These are phyloP conservation scores for Paramormyrops hopkinsi DNA, from an alignment of 2,797 vertebrate genomes.

Conservation along the genomic window DNA sequence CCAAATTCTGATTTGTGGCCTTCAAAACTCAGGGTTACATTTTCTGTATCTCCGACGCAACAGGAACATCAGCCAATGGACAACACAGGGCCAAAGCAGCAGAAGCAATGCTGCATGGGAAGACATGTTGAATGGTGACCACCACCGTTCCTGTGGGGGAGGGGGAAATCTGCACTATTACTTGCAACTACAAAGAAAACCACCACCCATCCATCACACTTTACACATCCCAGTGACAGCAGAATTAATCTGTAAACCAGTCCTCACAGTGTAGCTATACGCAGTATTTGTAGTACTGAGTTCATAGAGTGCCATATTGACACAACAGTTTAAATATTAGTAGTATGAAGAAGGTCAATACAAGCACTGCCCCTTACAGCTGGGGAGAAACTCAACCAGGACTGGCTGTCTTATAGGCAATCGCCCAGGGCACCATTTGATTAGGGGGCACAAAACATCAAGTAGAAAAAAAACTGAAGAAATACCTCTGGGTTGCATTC, in stretches of 20 bases:
- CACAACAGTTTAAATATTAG: not conserved
- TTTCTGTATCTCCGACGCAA: conserved; percentile 50
- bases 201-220: not conserved
- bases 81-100: conserved; percentile 81
- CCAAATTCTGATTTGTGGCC: not conserved
- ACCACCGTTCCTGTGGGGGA: conserved; percentile 49
- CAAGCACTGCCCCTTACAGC: not conserved
- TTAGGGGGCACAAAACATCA: not conserved
- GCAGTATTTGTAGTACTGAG: not conserved
- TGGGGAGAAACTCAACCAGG: not conserved
- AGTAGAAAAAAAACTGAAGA: not conserved
- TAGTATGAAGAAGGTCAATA: not conserved
- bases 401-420: not conserved
- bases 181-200: not conserved
- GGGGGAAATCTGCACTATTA: not conserved
- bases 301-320: not conserved
- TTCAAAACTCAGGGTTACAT: conserved; percentile 5
- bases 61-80: conserved; percentile 71
- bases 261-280: not conserved
- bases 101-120: conserved; percentile 69
- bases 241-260: not conserved
- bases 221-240: not conserved
- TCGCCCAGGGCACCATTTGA: not conserved
- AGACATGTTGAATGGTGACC: conserved; percentile 62
- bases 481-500: not conserved